Conservation (phyloP, 2,113 vertebrate genomes). For the Malaclemys terrapin region DNA sequence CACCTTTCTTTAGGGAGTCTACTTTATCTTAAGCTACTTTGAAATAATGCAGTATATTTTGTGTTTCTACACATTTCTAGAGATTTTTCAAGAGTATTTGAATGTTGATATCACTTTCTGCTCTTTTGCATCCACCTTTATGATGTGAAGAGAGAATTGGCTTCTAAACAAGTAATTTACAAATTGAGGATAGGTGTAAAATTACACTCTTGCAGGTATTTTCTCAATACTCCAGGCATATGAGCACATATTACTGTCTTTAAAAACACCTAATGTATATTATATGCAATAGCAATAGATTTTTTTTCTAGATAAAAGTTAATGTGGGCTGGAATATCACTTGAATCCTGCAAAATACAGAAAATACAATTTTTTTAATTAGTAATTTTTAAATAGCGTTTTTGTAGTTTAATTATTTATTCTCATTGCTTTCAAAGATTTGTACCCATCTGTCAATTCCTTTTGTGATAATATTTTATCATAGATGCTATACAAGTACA, state of each 20-base stretch:
- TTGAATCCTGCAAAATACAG: neutral
- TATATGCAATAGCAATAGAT: neutral
- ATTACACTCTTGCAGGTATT: neutral
- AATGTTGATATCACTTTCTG: slow-evolving; percentile 36
- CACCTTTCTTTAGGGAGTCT: neutral
- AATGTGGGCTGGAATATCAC: neutral
- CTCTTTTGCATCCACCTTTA: slow-evolving; percentile 3
- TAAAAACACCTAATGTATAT: neutral
- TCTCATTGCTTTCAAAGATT: neutral
- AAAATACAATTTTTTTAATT: neutral
- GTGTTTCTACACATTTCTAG: slow-evolving; percentile 14
- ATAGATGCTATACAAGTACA: accelerated
- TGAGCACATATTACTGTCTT: neutral
- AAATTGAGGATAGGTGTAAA: neutral
- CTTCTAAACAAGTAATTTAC: neutral
- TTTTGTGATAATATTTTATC: neutral
- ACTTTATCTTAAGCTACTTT: slow-evolving; percentile 35
- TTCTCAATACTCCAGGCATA: neutral
- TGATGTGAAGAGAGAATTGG: slow-evolving; percentile 16
- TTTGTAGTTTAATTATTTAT: neutral
- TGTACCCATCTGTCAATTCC: accelerated
- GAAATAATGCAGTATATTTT: slow-evolving; percentile 19
- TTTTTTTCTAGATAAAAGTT: neutral
- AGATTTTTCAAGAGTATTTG: slow-evolving; percentile 22
- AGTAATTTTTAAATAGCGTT: neutral